phyloP scores from a whole-genome alignment of 2,797 vertebrate species.

The Merluccius polli region DNA sequence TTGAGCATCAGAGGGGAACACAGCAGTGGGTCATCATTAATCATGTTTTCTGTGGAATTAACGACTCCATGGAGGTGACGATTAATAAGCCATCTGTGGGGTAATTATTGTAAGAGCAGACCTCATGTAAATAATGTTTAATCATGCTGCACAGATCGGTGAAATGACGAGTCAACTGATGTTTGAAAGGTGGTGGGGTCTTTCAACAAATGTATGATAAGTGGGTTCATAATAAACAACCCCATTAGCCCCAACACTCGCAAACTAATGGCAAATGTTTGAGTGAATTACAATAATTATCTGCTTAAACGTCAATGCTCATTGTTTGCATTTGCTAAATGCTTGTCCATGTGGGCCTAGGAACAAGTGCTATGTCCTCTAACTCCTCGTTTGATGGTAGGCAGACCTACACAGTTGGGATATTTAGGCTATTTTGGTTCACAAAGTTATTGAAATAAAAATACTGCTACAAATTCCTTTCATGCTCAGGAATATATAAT shows the following conservation, averaged over 20 bases:
- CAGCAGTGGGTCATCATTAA: background rate
- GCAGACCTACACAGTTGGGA: background rate
- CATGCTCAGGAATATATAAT: no score
- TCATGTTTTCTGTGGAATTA: background rate
- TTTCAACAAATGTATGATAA: conserved; percentile 62
- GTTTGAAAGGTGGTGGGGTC: conserved; percentile 46
- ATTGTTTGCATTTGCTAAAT: conserved; percentile 57
- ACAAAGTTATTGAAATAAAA: background rate
- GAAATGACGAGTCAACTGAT: conserved; percentile 50
- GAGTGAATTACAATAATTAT: conserved; percentile 75
- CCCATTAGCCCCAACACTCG: conserved; percentile 49
- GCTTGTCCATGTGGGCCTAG: conserved; percentile 52
- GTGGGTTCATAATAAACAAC: conserved; percentile 59
- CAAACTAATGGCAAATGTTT: conserved; percentile 64
- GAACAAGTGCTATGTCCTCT: conserved; percentile 51
- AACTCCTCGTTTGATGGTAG: conserved; percentile 21
- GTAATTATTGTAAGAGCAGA: conserved; percentile 56
- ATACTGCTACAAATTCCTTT: no score
- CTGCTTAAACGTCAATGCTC: conserved; percentile 60
- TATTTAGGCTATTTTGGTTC: background rate
- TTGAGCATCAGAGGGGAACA: background rate
- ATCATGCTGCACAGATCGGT: conserved; percentile 47
- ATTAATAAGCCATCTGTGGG: conserved; percentile 27
- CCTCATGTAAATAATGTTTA: conserved; percentile 53
- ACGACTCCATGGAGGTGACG: conserved; percentile 11